A percentile compares a stretch with the other conserved stretches of the same genome.
Conservation (phyloP, 2,113 vertebrate genomes). For the Catharus minimus region DNA sequence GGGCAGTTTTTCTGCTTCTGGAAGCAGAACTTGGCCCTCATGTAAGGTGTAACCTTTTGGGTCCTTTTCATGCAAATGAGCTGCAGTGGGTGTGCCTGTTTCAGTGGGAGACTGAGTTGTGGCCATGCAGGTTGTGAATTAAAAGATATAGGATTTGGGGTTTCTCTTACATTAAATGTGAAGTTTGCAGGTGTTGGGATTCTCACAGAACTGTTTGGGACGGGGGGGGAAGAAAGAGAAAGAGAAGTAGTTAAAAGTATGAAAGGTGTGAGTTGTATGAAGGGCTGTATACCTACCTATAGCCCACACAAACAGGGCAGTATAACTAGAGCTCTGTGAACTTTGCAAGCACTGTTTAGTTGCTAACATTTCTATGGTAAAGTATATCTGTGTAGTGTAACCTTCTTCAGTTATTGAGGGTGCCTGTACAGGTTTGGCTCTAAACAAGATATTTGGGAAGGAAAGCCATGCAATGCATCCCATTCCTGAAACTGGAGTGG, state of each 20-base stretch:
- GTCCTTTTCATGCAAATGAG: not conserved
- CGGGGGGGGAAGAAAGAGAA: not conserved
- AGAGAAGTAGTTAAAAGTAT: not conserved
- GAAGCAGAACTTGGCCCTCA: not conserved
- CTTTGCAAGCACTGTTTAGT: not conserved
- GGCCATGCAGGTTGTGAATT: not conserved
- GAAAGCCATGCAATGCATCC: not conserved
- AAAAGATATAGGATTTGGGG: not conserved
- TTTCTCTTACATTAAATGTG: not conserved
- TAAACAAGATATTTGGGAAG: not conserved
- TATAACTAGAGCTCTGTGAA: not conserved
- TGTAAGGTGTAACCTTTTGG: not conserved
- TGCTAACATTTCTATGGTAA: not conserved
- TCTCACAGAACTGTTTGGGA: not conserved
- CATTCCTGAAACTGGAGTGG: slow-evolving; percentile 25
- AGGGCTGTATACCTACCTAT: not conserved
- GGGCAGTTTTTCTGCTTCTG: not conserved
- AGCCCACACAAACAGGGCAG: not conserved
- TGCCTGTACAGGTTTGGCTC: not conserved
- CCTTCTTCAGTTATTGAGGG: not conserved
- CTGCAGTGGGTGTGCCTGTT: not conserved
- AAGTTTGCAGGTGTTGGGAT: not conserved
- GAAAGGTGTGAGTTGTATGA: not conserved
- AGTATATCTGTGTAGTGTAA: not conserved
- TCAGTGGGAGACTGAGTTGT: not conserved